Evolutionary conservation across 1,140 invertebrate species (phyloP).

Genomic region (Battus philenor): DNA sequence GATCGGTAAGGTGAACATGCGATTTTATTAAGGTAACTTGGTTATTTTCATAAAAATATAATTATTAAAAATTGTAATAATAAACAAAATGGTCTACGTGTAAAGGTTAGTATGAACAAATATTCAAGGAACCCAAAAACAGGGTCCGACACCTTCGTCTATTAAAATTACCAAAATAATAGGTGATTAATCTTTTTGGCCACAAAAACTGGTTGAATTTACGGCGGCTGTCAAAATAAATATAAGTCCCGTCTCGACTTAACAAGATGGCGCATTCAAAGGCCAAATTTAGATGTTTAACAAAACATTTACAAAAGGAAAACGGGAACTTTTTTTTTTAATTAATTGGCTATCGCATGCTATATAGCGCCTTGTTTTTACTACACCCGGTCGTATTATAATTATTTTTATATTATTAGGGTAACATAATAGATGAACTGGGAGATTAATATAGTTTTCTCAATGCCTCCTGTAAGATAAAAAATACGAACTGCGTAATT

Average conservation of each 20-base stretch:
- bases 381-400: constrained; percentile 11
- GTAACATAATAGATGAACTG: too few species aligned
- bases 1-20: too few species aligned
- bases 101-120: background rate
- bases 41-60: too few species aligned
- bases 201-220: constrained; percentile 54
- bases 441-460: too few species aligned
- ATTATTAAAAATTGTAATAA: too few species aligned
- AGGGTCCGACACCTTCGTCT: constrained; percentile 43
- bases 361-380: constrained; percentile 31
- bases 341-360: constrained; percentile 58
- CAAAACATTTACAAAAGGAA: constrained; percentile 56
- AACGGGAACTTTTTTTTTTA: constrained; percentile 36
- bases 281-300: constrained; percentile 68
- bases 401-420: constrained; percentile 25
- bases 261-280: constrained; percentile 30
- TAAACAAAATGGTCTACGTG: too few species aligned
- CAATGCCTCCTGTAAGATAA: too few species aligned
- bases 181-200: constrained; percentile 59
- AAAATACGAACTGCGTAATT: too few species aligned
- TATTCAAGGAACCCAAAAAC: constrained; percentile 22
- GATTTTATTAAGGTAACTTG: too few species aligned
- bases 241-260: constrained; percentile 30
- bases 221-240: constrained; percentile 59
- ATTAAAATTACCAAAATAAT: constrained; percentile 68